Conservation (phyloP, 2,797 vertebrate genomes). For the Tachyglossus aculeatus region DNA sequence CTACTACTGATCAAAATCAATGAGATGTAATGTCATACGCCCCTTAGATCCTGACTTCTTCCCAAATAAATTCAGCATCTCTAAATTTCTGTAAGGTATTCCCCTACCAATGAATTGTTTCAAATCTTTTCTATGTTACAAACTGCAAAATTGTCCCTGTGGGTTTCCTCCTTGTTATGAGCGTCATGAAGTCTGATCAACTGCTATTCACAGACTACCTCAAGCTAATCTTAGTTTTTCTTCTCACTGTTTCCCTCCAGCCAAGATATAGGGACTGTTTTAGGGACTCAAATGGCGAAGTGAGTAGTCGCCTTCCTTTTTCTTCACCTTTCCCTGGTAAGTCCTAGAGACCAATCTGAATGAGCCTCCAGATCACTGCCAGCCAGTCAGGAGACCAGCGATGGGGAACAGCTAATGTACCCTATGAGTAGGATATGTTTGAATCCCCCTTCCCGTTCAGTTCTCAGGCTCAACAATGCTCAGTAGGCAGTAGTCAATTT, state of each 20-base stretch:
- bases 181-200: too few species aligned
- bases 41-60: too few species aligned
- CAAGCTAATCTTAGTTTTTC: too few species aligned
- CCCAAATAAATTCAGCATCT: too few species aligned
- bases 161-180: too few species aligned
- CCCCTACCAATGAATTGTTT: too few species aligned
- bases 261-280: background rate
- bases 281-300: background rate
- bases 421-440: conserved; percentile 48
- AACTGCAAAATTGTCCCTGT: too few species aligned
- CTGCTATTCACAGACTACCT: too few species aligned
- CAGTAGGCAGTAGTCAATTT: conserved; percentile 78
- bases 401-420: conserved; percentile 47
- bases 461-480: conserved; percentile 74
- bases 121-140: too few species aligned
- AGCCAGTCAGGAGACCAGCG: conserved; percentile 20
- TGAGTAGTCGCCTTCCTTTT: background rate
- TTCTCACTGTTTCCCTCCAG: conserved; percentile 24
- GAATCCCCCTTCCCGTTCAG: conserved; percentile 56
- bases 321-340: background rate
- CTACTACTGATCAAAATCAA: too few species aligned
- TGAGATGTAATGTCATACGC: too few species aligned
- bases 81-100: too few species aligned
- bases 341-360: conserved; percentile 8
- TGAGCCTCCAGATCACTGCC: conserved; percentile 15